phyloP scores from a whole-genome alignment of 37 sponge, comb jelly and placozoan species.

The Beroe forskalii region DNA sequence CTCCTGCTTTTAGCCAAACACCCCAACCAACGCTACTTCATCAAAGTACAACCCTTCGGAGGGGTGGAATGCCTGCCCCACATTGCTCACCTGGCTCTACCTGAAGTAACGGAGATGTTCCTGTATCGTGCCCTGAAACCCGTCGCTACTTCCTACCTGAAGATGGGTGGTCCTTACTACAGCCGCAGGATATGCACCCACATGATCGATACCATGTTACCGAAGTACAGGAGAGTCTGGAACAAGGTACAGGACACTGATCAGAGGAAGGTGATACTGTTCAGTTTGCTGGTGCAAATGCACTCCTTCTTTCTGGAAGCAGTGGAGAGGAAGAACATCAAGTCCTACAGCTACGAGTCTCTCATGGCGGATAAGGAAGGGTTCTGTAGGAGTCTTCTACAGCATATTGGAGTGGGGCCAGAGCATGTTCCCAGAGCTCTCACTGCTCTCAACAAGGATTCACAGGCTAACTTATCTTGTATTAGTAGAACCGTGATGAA shows the following conservation, averaged over 20 bases:
- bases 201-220: background rate
- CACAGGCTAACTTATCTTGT: background rate
- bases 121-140: background rate
- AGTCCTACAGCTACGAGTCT: constrained; percentile 1
- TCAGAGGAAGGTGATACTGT: background rate
- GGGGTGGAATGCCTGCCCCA: background rate
- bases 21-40: background rate
- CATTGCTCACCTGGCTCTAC: background rate
- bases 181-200: background rate
- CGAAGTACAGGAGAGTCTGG: background rate
- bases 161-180: background rate
- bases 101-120: background rate
- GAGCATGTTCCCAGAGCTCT: background rate
- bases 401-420: background rate
- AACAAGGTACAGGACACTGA: background rate
- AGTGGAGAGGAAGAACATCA: background rate
- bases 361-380: background rate
- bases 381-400: background rate
- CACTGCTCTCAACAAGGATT: background rate
- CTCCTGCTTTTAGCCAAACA: background rate
- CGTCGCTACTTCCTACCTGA: background rate
- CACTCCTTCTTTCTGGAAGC: background rate
- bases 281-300: background rate
- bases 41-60: background rate
- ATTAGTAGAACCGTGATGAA: background rate